A percentile compares a stretch with the other conserved stretches of the same genome.
phyloP scores from a whole-genome alignment of 2,888 invertebrate species.

The Theodoxus fluviatilis region DNA sequence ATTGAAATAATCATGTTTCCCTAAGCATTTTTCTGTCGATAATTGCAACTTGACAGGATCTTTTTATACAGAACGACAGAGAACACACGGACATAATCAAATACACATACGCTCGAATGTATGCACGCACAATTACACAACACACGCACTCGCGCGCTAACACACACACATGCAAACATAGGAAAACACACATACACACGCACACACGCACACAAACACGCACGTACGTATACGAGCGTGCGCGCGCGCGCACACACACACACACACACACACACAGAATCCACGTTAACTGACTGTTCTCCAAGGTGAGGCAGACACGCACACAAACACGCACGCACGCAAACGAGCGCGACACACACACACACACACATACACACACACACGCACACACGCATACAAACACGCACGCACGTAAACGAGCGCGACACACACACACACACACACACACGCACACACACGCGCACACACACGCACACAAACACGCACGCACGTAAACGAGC shows the following conservation, averaged over 20 bases:
- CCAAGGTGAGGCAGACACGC: no score
- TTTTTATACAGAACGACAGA: no score
- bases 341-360: not conserved
- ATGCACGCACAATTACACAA: no score
- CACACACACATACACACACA: not conserved
- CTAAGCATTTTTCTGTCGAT: no score
- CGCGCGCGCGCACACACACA: not conserved
- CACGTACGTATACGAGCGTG: no score
- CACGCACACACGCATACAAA: not conserved
- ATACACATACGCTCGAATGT: no score
- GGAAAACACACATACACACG: conserved; percentile 2
- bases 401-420: not conserved
- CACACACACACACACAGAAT: conserved; percentile 14
- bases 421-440: conserved; percentile 15
- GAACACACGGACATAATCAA: no score
- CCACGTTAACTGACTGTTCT: no score
- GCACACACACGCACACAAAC: conserved; percentile 30
- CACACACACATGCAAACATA: not conserved
- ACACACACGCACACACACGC: conserved; percentile 32
- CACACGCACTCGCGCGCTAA: conserved; percentile 2
- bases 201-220: not conserved
- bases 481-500: no score
- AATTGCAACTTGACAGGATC: no score
- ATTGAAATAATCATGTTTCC: no score
- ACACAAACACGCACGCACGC: conserved; percentile 16